A percentile compares a stretch with the other conserved stretches of the same genome.
These are phyloP conservation scores for Exocentrus adspersus DNA, from an alignment of 2,888 invertebrate species.

Conservation along the genomic window DNA sequence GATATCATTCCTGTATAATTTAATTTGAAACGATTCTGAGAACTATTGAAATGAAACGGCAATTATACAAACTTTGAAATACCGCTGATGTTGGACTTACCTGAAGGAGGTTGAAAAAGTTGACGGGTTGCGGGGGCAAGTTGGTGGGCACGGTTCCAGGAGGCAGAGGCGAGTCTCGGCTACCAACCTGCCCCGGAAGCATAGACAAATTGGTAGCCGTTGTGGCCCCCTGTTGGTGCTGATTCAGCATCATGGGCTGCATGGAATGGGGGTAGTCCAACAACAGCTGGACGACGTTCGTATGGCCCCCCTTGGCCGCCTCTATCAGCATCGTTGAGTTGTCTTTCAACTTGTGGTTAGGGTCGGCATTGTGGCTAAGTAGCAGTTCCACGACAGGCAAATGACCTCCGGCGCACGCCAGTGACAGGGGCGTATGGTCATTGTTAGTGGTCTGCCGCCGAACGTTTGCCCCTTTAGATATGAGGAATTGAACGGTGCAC, in stretches of 20 bases:
- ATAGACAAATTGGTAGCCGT: constrained; percentile 59
- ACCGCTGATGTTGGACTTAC: constrained; percentile 41
- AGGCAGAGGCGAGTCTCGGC: constrained; percentile 58
- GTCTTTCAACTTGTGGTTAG: constrained; percentile 96
- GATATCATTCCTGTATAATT: not conserved
- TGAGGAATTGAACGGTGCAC: constrained; percentile 95
- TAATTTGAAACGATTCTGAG: not conserved
- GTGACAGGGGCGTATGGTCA: constrained; percentile 95
- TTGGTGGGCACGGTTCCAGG: constrained; percentile 50
- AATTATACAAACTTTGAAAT: not conserved
- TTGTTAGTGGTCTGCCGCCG: constrained; percentile 87
- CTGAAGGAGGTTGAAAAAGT: constrained; percentile 61
- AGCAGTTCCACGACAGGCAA: constrained; percentile 92
- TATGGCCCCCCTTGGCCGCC: constrained; percentile 98
- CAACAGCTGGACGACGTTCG: constrained; percentile 92
- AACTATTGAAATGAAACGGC: not conserved
- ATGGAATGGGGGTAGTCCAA: constrained; percentile 93
- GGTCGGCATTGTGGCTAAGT: constrained; percentile 91
- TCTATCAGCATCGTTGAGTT: constrained; percentile 99
- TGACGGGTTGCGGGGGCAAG: constrained; percentile 60
- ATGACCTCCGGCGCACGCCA: constrained; percentile 97
- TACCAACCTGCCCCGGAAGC: constrained; percentile 59
- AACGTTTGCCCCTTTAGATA: constrained; percentile 72
- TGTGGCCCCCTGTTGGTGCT: constrained; percentile 53
- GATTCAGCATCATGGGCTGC: constrained; percentile 77